A percentile compares a stretch with the other conserved stretches of the same genome.
Evolutionary conservation across 1,140 invertebrate species (phyloP).

Genomic region (Drosophila persimilis): DNA sequence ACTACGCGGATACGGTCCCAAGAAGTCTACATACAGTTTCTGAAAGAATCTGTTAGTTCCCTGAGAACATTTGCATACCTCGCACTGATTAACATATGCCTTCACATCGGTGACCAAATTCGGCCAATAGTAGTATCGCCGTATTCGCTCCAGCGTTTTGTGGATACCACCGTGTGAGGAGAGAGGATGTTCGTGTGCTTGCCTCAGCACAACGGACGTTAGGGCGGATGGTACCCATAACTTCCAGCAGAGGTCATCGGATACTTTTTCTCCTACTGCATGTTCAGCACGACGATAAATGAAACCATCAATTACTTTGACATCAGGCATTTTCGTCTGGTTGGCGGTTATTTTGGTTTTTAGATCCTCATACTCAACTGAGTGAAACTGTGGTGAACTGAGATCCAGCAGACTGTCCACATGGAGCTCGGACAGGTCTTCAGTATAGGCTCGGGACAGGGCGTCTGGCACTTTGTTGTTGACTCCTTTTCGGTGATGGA

Average conservation of each 20-base stretch:
- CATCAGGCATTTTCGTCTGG: neutral
- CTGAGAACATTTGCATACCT: neutral
- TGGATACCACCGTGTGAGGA: conserved; percentile 3
- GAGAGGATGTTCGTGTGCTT: neutral
- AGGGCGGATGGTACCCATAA: neutral
- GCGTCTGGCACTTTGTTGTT: too few relatives aligned
- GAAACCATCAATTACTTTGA: conserved; percentile 5
- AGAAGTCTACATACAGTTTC: conserved; percentile 1
- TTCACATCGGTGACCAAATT: conserved; percentile 1
- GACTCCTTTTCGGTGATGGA: too few relatives aligned
- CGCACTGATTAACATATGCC: conserved; percentile 7
- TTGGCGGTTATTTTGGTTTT: too few relatives aligned
- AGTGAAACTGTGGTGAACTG: too few relatives aligned
- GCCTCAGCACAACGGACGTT: neutral
- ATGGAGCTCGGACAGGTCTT: too few relatives aligned
- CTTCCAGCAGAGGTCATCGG: conserved; percentile 1
- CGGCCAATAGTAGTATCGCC: conserved; percentile 6
- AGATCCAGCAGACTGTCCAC: too few relatives aligned
- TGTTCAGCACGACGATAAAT: conserved; percentile 12
- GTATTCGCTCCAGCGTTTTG: conserved; percentile 2
- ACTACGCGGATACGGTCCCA: conserved; percentile 2
- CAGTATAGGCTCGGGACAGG: too few relatives aligned
- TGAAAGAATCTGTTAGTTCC: too few relatives aligned
- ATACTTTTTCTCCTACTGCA: neutral
- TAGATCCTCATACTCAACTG: neutral